These are phyloP conservation scores for Capromys pilorides DNA, from an alignment of 2,797 vertebrate species.

Conservation along the genomic window DNA sequence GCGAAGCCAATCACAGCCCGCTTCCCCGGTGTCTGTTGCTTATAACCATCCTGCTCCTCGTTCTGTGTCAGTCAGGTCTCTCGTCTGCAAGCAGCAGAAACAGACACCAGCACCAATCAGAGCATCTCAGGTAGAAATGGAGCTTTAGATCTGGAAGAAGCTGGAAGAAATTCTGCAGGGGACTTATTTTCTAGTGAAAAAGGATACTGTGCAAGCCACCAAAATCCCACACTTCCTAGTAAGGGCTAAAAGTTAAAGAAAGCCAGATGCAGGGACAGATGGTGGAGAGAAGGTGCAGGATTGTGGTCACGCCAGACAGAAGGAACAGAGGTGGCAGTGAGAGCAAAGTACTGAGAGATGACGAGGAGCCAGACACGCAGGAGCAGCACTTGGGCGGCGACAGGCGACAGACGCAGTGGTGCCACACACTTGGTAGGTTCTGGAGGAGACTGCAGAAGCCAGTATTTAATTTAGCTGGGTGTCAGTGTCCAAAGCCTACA, in stretches of 20 bases:
- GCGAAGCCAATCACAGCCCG: neutral
- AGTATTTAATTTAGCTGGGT: neutral
- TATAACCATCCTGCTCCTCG: neutral
- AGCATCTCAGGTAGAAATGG: neutral
- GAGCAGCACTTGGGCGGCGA: neutral
- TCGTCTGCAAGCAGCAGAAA: constrained; percentile 21
- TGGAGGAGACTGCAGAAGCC: neutral
- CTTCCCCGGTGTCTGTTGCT: too few species aligned
- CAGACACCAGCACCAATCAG: too few species aligned
- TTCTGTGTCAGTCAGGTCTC: neutral
- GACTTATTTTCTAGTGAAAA: neutral
- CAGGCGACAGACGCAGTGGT: neutral
- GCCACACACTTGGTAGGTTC: neutral
- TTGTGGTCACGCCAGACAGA: neutral
- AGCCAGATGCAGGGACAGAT: neutral
- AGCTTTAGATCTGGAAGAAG: neutral
- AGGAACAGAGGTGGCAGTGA: neutral
- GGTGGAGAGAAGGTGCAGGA: neutral
- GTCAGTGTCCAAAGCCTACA: neutral
- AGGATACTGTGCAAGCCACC: neutral
- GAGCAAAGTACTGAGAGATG: neutral
- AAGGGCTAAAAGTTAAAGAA: neutral
- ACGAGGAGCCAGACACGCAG: neutral
- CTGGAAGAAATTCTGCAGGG: neutral
- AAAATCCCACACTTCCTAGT: neutral